Evolutionary conservation across 2,113 vertebrate genomes (phyloP), one percentile per base, ranked within the genome.

Genomic region (Equus przewalskii): DNA sequence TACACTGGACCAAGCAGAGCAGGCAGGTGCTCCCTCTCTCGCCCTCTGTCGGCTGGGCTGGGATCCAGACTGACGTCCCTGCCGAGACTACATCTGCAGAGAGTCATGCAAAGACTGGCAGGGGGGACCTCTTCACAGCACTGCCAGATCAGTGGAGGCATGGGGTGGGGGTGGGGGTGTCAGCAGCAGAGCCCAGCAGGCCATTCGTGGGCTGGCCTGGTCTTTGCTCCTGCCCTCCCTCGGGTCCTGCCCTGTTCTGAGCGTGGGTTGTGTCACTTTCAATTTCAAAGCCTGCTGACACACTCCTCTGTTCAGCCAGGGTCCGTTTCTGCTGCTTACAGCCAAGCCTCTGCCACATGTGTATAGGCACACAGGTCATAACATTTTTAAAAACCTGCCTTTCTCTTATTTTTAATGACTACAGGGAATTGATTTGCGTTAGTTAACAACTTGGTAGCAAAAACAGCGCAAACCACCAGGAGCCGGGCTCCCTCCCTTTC

Each of bases 351-450:
- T 54, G 70, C 78, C n/a, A 15, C 36, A 5, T 6, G 49, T 21
- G 92, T 51, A 5, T 10, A 88, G 65, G 30, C 21, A 83, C 14
- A 18, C 2, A 76, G 58, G 19, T 8, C 65, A 7, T 33, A 67
- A 90, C 67, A n/a, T 60, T 94, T 88, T 16, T 3, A 72, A 60
- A 70, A 91, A 33, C 21, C 62, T 41, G 28, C 18, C 62, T 79
- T 95, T 56, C 72, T 60, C 33, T 88, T 51, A n/a, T 41, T 73
- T 91, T 84, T 70, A 95, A 89, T 75, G 79, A 60, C 12, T 36
- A 70, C 19, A 60, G 26, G 60, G 12, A 19, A 92, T 0, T 44
- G 51, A 84, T 3, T 9, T 60, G 12, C 36, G 22, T 60, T 89
- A 14, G 33, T 76, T 79, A 44, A 86, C 13, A 90, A n/a, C 15